phyloP scores from a whole-genome alignment of 2,888 invertebrate species.

The Rhagonycha lutea region DNA sequence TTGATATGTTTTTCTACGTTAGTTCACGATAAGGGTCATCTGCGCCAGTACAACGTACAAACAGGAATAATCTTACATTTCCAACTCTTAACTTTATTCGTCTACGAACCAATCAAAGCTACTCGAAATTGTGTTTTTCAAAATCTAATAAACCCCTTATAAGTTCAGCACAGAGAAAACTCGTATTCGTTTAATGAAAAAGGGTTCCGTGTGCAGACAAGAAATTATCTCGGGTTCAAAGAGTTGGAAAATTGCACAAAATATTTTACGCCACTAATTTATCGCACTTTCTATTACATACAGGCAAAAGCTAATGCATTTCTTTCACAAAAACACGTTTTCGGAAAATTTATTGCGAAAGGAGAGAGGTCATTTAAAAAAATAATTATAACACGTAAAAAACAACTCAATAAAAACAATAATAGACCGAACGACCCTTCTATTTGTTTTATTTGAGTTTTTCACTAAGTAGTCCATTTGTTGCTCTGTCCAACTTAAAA shows the following conservation, averaged over 20 bases:
- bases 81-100: slow-evolving; percentile 39
- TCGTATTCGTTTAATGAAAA: not conserved
- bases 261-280: not conserved
- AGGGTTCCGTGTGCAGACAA: slow-evolving; percentile 17
- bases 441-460: slow-evolving; percentile 8
- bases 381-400: not conserved
- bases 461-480: slow-evolving; percentile 10
- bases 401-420: not conserved
- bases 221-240: slow-evolving; percentile 22
- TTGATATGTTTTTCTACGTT: slow-evolving; percentile 50
- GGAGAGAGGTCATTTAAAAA: not conserved
- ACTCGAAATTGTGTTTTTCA: not conserved
- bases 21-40: slow-evolving; percentile 48
- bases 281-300: not conserved
- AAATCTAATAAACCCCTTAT: not conserved
- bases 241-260: slow-evolving; percentile 18
- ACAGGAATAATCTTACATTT: slow-evolving; percentile 38
- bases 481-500: slow-evolving; percentile 4
- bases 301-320: not conserved
- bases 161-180: not conserved
- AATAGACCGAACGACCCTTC: not conserved
- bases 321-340: not conserved
- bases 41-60: slow-evolving; percentile 40
- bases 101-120: not conserved
- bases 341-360: not conserved